Percentiles rank a stretch among this genome's conserved stretches.
Evolutionary conservation across 2,113 vertebrate species (phyloP).

Genomic region (Hippocampus zosterae): DNA sequence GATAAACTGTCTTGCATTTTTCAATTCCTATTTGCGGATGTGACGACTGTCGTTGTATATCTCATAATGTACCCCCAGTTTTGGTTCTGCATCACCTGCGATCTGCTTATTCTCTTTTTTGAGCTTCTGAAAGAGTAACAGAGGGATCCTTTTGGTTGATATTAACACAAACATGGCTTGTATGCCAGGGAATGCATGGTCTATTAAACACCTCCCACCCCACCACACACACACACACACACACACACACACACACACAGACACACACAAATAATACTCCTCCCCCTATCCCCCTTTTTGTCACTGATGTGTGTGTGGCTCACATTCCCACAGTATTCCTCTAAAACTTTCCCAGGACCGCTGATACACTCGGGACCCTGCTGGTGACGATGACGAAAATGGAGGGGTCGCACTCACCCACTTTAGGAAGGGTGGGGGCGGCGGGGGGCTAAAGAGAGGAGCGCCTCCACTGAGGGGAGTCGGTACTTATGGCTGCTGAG

Average conservation of each 20-base stretch:
- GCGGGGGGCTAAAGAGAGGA: constrained; percentile 14
- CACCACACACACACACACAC: constrained; percentile 13
- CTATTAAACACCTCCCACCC: background rate
- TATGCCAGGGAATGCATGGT: constrained; percentile 3
- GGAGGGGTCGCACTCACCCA: constrained; percentile 51
- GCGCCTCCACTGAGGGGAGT: constrained; percentile 35
- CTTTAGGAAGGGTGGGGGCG: background rate
- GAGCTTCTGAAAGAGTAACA: constrained; percentile 9
- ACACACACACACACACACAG: constrained; percentile 20
- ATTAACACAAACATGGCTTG: constrained; percentile 6
- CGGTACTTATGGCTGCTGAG: constrained; percentile 11
- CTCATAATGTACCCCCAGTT: too few species aligned
- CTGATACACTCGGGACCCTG: constrained; percentile 58
- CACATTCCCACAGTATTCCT: constrained; percentile 65
- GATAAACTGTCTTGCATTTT: too few species aligned
- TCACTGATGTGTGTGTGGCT: constrained; percentile 54
- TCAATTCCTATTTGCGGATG: too few species aligned
- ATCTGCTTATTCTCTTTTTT: too few species aligned
- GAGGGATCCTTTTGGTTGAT: constrained; percentile 7
- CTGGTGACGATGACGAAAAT: constrained; percentile 43
- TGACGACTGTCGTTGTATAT: too few species aligned
- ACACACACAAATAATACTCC: constrained; percentile 16
- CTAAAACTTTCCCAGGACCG: constrained; percentile 66
- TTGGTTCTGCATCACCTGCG: too few species aligned
- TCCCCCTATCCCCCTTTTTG: constrained; percentile 24